Base-by-base conservation (phyloP, 1,140 invertebrate genomes). In the Caenorhabditis tropicalis region DNA sequence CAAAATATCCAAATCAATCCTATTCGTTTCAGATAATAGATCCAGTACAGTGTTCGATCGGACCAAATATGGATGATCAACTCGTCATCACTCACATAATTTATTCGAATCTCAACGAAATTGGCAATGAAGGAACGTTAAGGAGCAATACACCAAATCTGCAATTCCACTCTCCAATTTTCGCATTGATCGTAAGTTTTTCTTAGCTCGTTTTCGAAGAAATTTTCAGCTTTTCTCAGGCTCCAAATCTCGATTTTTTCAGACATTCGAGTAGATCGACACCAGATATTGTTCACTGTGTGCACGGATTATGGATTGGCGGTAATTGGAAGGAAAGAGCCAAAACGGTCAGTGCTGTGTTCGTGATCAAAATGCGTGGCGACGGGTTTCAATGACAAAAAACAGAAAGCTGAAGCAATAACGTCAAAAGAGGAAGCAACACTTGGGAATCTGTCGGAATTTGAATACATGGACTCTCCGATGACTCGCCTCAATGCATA, bases 151-250 rank as follows among this genome's bases (percentile, higher is more conserved):
- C 19, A n/a, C 19, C 9, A 43, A 43, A 10, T n/a, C 65, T 0
- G 65, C 65, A 5, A 33, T 74, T 43, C 65, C n/a, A 27, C 19
- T 74, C 1, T 43, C 6, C 36, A 43, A 46, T 3, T 74, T 74
- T 74, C 43, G 65, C 36, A 43, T 74, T 24, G 36, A 74, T 46
- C 65, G 65, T 74, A 3, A 46, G 65, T 74, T 74, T 74, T 74
- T 33, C 0, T 58, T 58, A 46, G 10, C 4, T 9, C 43, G 43
- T 12, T 46, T 46, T 46, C 19, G 10, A 0, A 51, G 49, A 19
- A 6, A n/a, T 0, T 51, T 51, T 51, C 16, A 51, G 16, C 15
- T 0, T 6, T 51, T 51, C n/a, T n/a, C 6, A n/a, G 24, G 0
- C 2, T 27, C 21, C n/a, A 51, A 51, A 16, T 19, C 0, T 1